A percentile compares a stretch with the other conserved stretches of the same genome.
Conservation (phyloP, 1,140 invertebrate genomes). For the Ceratina australensis region DNA sequence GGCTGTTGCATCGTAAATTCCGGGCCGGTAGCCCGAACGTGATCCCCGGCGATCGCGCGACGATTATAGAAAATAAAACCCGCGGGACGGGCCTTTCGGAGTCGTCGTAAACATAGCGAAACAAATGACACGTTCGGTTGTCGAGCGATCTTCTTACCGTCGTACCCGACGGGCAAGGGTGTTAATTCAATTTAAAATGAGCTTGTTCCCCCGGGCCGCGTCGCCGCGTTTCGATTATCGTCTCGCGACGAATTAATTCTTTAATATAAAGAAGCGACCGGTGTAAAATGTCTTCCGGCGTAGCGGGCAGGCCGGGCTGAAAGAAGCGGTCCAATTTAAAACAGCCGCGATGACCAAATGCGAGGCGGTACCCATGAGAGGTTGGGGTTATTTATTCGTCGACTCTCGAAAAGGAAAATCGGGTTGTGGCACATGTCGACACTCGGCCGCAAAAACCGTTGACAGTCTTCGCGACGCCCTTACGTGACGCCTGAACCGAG, state of each 20-base stretch:
- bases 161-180: conserved; percentile 12
- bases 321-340: conserved; percentile 18
- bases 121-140: conserved; percentile 4
- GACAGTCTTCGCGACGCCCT: neutral
- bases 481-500: neutral
- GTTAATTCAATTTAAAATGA: conserved; percentile 6
- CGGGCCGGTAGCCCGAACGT: conserved; percentile 63
- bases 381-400: conserved; percentile 3
- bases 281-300: neutral
- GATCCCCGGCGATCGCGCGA: conserved; percentile 70
- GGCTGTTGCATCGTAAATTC: conserved; percentile 75
- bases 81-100: conserved; percentile 28
- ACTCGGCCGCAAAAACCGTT: neutral
- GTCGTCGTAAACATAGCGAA: conserved; percentile 28
- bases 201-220: no score
- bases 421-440: neutral
- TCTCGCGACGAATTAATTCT: neutral
- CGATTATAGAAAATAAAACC: conserved; percentile 72
- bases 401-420: conserved; percentile 37
- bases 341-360: neutral
- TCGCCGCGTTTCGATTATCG: neutral
- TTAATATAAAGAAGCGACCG: neutral
- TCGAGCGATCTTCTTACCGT: neutral
- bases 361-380: neutral
- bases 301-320: neutral